phyloP scores from a whole-genome alignment of 1,140 invertebrate genomes.

The Elysia chlorotica region DNA sequence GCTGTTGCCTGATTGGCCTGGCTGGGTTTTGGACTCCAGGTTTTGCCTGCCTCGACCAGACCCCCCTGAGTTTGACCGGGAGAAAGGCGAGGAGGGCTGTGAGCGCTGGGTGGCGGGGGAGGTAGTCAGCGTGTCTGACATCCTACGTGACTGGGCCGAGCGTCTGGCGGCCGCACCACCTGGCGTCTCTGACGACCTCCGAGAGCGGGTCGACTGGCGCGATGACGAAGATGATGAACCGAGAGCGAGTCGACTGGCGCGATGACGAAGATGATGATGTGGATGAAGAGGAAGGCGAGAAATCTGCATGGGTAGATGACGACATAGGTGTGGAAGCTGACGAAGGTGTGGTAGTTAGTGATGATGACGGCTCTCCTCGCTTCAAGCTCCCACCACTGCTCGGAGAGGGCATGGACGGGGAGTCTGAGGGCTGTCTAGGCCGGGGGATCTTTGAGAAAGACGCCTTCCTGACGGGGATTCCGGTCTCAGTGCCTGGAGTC shows the following conservation, averaged over 20 bases:
- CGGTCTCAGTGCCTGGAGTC: neutral
- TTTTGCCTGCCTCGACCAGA: no score
- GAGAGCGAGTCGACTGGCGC: no score
- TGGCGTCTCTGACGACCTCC: conserved; percentile 12
- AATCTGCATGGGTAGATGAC: conserved; percentile 1
- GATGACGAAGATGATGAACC: no score
- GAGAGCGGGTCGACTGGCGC: neutral
- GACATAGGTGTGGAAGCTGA: conserved; percentile 7
- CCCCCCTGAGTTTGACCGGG: no score
- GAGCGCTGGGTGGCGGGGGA: neutral
- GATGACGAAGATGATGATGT: neutral
- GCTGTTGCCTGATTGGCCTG: no score
- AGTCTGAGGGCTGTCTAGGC: conserved; percentile 1
- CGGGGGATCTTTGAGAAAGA: conserved; percentile 20
- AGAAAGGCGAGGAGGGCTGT: neutral
- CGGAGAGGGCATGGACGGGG: neutral
- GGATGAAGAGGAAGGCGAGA: conserved; percentile 6
- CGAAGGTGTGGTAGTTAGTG: no score
- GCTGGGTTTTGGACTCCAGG: no score
- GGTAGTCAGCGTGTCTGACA: conserved; percentile 3
- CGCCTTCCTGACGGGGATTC: neutral
- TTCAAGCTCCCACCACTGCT: no score
- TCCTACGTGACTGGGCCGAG: neutral
- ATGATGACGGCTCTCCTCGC: no score
- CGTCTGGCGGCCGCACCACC: neutral